Evolutionary conservation across 2,888 invertebrate species (phyloP).

Genomic region (Papilio gigon): DNA sequence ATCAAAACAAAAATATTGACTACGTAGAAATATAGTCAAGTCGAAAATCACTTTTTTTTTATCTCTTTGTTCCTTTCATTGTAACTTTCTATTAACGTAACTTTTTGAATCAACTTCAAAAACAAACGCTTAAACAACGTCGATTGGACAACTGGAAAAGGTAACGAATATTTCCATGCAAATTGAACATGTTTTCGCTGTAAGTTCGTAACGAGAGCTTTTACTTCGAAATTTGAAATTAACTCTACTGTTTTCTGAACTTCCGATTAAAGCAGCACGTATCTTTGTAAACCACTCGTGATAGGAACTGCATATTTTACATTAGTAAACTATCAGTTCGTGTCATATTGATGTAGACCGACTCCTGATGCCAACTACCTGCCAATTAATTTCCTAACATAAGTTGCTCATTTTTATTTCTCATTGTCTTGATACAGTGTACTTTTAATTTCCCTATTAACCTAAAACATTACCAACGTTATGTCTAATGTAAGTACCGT

Average conservation of each 20-base stretch:
- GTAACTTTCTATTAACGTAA: not conserved
- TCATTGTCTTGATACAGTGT: no score
- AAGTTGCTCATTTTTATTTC: no score
- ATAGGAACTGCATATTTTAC: not conserved
- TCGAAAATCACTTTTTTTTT: not conserved
- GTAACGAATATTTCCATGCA: slow-evolving; percentile 13
- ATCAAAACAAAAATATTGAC: not conserved
- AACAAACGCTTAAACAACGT: slow-evolving; percentile 2
- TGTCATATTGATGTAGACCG: not conserved
- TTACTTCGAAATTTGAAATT: not conserved
- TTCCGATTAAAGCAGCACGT: no score
- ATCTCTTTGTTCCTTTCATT: not conserved
- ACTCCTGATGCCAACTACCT: not conserved
- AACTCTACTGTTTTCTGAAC: not conserved
- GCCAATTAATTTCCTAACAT: no score
- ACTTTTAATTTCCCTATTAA: not conserved
- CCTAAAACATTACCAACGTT: not conserved
- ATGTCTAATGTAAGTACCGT: not conserved
- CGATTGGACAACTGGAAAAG: not conserved
- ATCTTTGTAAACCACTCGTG: no score
- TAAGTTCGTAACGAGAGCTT: not conserved
- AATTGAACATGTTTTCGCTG: slow-evolving; percentile 6
- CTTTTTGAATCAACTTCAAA: slow-evolving; percentile 4
- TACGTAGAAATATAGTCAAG: no score
- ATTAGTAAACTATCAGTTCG: not conserved